Conservation (phyloP, 2,888 invertebrate species). For the Lottia gigantea region DNA sequence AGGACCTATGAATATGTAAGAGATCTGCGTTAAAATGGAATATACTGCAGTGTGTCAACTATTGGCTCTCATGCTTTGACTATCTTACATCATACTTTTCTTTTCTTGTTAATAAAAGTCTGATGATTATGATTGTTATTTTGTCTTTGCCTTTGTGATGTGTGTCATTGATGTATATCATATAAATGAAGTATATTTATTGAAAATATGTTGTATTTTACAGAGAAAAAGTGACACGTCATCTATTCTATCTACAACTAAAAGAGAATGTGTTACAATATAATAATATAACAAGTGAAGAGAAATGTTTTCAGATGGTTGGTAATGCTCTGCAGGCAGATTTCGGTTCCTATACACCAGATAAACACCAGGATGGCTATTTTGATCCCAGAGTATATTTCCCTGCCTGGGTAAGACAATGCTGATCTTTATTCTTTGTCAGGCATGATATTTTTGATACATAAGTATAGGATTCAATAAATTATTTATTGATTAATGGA, state of each 20-base stretch:
- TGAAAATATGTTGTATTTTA: conserved; percentile 20
- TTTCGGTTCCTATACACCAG: conserved; percentile 81
- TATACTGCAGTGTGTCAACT: no score
- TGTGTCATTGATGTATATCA: neutral
- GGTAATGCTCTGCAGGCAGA: conserved; percentile 93
- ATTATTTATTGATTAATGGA: no score
- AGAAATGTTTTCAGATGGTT: conserved; percentile 79
- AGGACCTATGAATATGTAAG: no score
- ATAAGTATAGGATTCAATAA: no score
- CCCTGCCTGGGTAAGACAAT: conserved; percentile 73
- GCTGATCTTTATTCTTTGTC: no score
- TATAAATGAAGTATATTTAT: neutral
- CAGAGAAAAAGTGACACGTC: conserved; percentile 88
- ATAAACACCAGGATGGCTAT: conserved; percentile 73
- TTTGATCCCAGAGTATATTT: conserved; percentile 90
- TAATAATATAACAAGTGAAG: conserved; percentile 69
- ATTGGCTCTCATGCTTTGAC: no score
- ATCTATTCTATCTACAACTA: conserved; percentile 94
- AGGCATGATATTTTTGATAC: no score
- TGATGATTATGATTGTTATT: no score
- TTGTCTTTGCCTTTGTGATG: neutral
- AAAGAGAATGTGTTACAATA: conserved; percentile 81
- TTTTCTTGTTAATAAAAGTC: no score
- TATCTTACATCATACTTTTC: no score
- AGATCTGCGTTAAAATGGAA: no score